Percentiles rank a stretch among this genome's conserved stretches.
Evolutionary conservation across 2,797 vertebrate species (phyloP).

Genomic region (Thamnophis elegans): DNA sequence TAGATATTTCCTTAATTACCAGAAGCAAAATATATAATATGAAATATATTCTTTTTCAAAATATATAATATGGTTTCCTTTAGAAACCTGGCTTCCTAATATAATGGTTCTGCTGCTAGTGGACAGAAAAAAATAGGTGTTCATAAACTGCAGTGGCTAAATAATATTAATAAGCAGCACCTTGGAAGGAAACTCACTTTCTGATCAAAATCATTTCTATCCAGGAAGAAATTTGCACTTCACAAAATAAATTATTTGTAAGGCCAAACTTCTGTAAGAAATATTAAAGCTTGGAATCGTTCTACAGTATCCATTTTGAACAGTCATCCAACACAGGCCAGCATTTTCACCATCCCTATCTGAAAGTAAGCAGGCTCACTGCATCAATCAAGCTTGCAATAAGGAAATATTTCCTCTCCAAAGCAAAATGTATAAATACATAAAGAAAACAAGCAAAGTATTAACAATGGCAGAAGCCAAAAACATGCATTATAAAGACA

Average conservation of each 20-base stretch:
- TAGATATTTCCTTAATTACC: neutral
- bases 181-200: slow-evolving; percentile 42
- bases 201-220: slow-evolving; percentile 60
- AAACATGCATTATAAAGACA: slow-evolving; percentile 42
- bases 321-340: slow-evolving; percentile 58
- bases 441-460: slow-evolving; percentile 68
- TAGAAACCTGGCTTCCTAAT: slow-evolving; percentile 43
- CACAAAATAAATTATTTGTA: slow-evolving; percentile 70
- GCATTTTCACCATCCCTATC: slow-evolving; percentile 65
- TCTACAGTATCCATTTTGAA: slow-evolving; percentile 68
- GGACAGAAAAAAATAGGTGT: slow-evolving; percentile 31
- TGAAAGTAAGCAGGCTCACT: slow-evolving; percentile 76
- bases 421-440: slow-evolving; percentile 72
- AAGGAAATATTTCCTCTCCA: slow-evolving; percentile 73
- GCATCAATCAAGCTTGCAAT: slow-evolving; percentile 73
- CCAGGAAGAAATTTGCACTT: slow-evolving; percentile 62
- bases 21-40: slow-evolving; percentile 34
- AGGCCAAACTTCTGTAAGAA: slow-evolving; percentile 68
- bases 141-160: slow-evolving; percentile 40
- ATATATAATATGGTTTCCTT: slow-evolving; percentile 32
- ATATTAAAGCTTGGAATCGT: slow-evolving; percentile 72
- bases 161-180: slow-evolving; percentile 59
- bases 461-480: slow-evolving; percentile 52
- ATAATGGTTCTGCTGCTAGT: slow-evolving; percentile 27
- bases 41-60: slow-evolving; percentile 43